Base-by-base conservation (phyloP, 2,888 invertebrate species). In the Creontiades dilutus region DNA sequence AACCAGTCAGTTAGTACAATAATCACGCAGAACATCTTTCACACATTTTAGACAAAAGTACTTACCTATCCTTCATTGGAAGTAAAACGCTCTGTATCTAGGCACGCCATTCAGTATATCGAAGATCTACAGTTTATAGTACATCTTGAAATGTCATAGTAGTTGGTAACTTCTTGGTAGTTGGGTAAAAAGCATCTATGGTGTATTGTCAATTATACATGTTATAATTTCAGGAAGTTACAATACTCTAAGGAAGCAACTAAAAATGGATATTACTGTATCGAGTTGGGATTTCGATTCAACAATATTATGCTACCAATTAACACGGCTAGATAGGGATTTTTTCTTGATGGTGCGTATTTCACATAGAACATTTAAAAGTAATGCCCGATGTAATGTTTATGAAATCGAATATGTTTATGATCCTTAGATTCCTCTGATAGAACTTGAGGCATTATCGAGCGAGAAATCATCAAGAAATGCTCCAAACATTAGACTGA, bases 261-360 rank as follows among this genome's bases (percentile, higher is more conserved):
- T 90, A 0, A 87, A 84, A 68, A 87, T 89, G 52, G 91, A 91
- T 47, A 91, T 91, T 68, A 47, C 78, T 13, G 68, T 89, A 14
- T 93, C 93, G 0, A 93, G 94, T 12, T 94, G 95, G 94, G 95
- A 95, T 91, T 93, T 95, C 91, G 94, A 94, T 92, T 95, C 95
- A 13, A 93, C 93, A 0, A 94, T 94, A 0, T 91, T 95, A 28
- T 94, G 95, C 0, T 93, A 93, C 89, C 95, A 95, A 91, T 91
- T 95, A 89, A 95, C 95, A 0, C 92, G 95, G 89, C 93, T 95
- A 47, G 95, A 95, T 91, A 93, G 94, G 84, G 94, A 94, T 91
- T 93, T 95, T 5, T 94, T 95, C 91, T 91, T 94, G 19, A 91
- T 91, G 91, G 92, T 92, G 82, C 48, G 68, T 19, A 1, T 75